phyloP scores from a whole-genome alignment of 2,113 vertebrate genomes.

The Myrmecobius fasciatus region DNA sequence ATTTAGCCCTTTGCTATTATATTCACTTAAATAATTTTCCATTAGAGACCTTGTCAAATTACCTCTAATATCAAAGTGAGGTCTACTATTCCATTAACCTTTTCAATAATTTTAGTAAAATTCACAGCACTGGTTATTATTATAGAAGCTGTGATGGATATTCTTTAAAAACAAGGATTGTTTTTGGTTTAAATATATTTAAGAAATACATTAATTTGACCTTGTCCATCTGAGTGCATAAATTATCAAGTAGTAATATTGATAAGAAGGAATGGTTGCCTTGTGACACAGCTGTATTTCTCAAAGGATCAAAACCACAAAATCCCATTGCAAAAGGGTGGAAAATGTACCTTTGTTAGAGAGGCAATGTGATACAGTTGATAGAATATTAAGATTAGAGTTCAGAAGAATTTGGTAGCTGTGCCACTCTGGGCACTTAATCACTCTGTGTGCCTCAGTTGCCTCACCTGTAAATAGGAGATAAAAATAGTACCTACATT shows the following conservation, averaged over 20 bases:
- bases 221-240: neutral
- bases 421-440: neutral
- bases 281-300: neutral
- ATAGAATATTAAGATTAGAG: neutral
- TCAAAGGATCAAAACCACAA: neutral
- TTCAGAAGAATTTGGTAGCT: neutral
- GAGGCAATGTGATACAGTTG: neutral
- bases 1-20: neutral
- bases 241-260: neutral
- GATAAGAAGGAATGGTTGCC: neutral
- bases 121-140: neutral
- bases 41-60: neutral
- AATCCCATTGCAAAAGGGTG: neutral
- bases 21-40: neutral
- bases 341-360: neutral
- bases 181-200: neutral
- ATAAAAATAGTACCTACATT: neutral
- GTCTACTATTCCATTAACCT: neutral
- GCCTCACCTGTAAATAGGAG: neutral
- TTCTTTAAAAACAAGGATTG: neutral
- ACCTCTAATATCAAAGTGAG: neutral
- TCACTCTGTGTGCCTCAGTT: neutral
- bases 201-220: neutral
- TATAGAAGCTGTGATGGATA: neutral
- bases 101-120: neutral